phyloP scores from a whole-genome alignment of 1,140 invertebrate species.

The Homarus americanus region DNA sequence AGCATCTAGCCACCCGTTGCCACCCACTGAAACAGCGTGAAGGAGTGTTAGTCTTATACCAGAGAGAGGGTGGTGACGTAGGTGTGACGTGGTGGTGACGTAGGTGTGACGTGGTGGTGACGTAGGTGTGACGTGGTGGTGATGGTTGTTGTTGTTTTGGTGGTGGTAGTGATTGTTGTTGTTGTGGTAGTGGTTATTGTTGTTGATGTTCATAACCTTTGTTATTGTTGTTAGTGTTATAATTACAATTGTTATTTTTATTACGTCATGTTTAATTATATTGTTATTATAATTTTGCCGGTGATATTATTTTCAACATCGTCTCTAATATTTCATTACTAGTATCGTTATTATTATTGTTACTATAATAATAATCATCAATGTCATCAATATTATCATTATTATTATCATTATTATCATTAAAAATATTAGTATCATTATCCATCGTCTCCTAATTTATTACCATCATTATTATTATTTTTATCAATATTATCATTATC shows the following conservation, averaged over 20 bases:
- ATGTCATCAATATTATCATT: background rate
- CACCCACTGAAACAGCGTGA: conserved; percentile 29
- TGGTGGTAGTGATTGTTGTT: background rate
- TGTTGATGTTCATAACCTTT: background rate
- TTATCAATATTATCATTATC: too few species aligned
- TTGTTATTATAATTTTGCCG: background rate
- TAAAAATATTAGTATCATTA: too few species aligned
- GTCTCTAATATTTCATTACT: background rate
- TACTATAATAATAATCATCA: background rate
- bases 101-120: too few species aligned
- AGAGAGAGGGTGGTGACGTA: conserved; percentile 6
- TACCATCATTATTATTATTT: too few species aligned
- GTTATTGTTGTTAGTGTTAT: background rate
- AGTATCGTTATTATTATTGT: conserved; percentile 1
- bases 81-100: background rate
- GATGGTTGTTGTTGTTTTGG: too few species aligned
- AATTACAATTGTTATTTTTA: background rate
- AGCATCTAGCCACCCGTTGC: conserved; percentile 62
- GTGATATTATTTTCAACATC: background rate
- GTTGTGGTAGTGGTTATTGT: background rate
- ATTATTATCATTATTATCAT: background rate
- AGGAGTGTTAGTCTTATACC: background rate
- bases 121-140: too few species aligned
- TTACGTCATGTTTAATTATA: background rate
- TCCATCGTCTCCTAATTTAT: too few species aligned